A percentile compares a stretch with the other conserved stretches of the same genome.
Conservation (phyloP, 2,888 invertebrate species). For the Rhopalosiphum nymphaeae region DNA sequence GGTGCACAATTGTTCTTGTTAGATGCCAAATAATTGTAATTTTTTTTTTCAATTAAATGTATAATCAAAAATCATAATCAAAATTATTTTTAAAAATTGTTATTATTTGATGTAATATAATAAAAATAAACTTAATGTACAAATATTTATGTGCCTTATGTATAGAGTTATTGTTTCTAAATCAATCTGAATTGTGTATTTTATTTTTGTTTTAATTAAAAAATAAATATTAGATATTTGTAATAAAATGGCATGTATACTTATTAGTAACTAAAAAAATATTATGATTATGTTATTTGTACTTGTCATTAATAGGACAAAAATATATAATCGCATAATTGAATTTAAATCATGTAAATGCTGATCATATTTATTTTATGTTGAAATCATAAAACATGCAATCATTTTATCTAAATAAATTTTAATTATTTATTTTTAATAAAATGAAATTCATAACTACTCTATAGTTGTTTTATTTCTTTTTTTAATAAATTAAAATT, state of each 20-base stretch:
- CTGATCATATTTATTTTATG: not conserved
- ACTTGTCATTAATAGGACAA: not conserved
- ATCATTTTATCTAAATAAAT: not conserved
- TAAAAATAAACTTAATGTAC: constrained; percentile 25
- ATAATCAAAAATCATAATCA: constrained; percentile 59
- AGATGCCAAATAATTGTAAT: constrained; percentile 36
- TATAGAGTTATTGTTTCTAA: not conserved
- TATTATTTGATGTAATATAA: not conserved
- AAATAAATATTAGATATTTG: not conserved
- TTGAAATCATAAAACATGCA: not conserved
- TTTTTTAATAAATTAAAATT: not conserved
- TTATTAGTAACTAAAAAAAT: not conserved
- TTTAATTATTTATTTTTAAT: not conserved
- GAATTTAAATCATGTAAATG: not conserved
- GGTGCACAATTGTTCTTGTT: not conserved
- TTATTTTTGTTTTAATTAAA: constrained; percentile 8
- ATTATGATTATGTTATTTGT: not conserved
- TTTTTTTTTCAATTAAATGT: not conserved
- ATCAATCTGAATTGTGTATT: not conserved
- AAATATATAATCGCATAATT: not conserved
- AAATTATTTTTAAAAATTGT: constrained; percentile 24
- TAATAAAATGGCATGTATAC: not conserved
- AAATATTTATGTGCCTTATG: not conserved
- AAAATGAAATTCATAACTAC: not conserved
- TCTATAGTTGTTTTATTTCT: not conserved